Conservation (phyloP, 2,113 vertebrate genomes). For the Micronycteris hirsuta region DNA sequence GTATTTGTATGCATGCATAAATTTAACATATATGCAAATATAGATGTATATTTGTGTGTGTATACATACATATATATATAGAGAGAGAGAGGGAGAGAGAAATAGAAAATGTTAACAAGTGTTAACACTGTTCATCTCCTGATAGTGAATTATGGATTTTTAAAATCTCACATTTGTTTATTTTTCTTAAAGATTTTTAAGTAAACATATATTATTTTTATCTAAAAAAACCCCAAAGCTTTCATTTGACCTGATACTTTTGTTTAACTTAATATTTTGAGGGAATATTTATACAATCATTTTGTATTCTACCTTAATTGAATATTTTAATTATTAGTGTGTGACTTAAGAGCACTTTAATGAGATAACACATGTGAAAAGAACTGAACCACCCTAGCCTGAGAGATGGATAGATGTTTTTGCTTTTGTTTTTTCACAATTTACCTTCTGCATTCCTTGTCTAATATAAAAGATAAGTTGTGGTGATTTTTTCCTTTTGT, state of each 20-base stretch:
- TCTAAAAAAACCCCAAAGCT: background rate
- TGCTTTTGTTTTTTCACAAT: background rate
- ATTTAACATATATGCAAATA: background rate
- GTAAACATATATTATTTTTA: background rate
- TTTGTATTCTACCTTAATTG: background rate
- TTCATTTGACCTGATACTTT: background rate
- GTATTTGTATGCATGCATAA: background rate
- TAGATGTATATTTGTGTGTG: no score
- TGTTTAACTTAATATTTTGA: background rate
- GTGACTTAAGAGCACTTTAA: background rate
- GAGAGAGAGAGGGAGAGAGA: background rate
- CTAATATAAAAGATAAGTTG: background rate
- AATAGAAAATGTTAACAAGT: background rate
- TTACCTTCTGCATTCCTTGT: background rate
- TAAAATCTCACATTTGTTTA: background rate
- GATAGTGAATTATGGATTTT: background rate
- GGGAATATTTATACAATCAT: background rate
- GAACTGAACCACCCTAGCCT: background rate
- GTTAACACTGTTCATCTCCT: background rate
- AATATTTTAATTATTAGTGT: background rate
- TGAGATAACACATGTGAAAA: background rate
- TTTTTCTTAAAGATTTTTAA: background rate
- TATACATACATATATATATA: no score
- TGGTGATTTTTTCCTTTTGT: background rate
- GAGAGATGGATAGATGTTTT: background rate